These are phyloP conservation scores for Ictidomys tridecemlineatus DNA, from an alignment of 2,113 vertebrate genomes.

Conservation along the genomic window DNA sequence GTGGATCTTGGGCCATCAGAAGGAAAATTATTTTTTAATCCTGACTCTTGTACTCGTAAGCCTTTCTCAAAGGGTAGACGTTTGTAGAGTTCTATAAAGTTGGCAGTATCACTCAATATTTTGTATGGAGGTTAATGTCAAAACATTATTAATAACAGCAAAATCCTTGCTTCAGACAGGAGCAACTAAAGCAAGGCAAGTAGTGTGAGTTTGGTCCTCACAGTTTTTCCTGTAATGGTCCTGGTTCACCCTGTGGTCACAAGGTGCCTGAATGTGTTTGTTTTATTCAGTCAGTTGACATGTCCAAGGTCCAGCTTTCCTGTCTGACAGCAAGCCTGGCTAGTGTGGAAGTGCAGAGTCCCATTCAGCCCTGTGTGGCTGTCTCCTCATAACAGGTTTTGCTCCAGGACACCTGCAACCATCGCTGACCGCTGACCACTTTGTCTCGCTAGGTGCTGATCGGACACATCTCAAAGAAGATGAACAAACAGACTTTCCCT, in stretches of 20 bases:
- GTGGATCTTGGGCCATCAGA: not conserved
- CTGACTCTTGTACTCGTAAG: constrained; percentile 17
- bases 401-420: not conserved
- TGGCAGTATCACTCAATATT: not conserved
- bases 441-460: constrained; percentile 93
- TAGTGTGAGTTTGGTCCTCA: not conserved
- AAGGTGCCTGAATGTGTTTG: not conserved
- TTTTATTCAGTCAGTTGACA: not conserved
- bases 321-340: not conserved
- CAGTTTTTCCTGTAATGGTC: not conserved
- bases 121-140: not conserved
- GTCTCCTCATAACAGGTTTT: not conserved
- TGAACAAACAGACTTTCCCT: constrained; percentile 97
- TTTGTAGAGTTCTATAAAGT: not conserved
- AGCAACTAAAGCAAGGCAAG: not conserved
- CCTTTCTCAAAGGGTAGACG: not conserved
- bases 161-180: constrained; percentile 33
- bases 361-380: accelerated
- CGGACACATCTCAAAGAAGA: constrained; percentile 97
- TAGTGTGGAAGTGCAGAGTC: not conserved
- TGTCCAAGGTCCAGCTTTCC: not conserved
- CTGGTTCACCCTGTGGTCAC: not conserved
- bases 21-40: not conserved
- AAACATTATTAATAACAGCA: not conserved
- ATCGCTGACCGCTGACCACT: constrained; percentile 23